Base-by-base conservation (phyloP, 1,140 invertebrate species). In the Zaprionus tsacasi region DNA sequence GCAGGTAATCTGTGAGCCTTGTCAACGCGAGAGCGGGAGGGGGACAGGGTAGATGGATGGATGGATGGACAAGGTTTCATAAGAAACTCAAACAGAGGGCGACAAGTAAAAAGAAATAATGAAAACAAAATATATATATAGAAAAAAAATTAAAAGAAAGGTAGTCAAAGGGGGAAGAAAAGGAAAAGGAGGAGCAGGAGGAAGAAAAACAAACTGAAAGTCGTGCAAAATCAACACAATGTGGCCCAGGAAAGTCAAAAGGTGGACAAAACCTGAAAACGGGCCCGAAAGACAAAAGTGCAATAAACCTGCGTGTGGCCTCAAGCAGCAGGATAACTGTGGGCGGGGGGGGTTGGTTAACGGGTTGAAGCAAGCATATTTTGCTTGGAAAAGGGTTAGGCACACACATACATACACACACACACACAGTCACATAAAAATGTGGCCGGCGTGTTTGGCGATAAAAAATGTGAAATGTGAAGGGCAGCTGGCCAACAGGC, bases 381-480 rank as follows among this genome's bases (percentile, higher is more conserved):
- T 87, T 77, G 71, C 78, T 38, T 30, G 27, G 7, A 15, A 45
- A 88, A 88, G 77, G 83, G 83, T 88, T 82, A 73, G 65, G 27
- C 27, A 30, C 27, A 30, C 25, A 27, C 25, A 27, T 4, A 27
- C n/a, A n/a, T n/a, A n/a, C 27, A 30, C 27, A 30, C 27, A 30
- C 27, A 30, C 27, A 30, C 27, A 35, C 50, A 55, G 36, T 48
- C 69, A 64, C 69, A 74, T 72, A 71, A 76, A 75, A 72, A 55
- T 70, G 61, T 67, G 63, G 56, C 61, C 52, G 50, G 57, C 79
- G 77, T 70, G 48, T 82, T 70, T 65, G 70, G 80, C 73, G 77
- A 87, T 87, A 88, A 88, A 87, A 88, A 81, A 82, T 88, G 78
- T 80, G 69, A 83, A 83, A 88, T 88, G 76, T 80, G 69, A 77